These are phyloP conservation scores for Orientallactaga sibirica DNA, from an alignment of 2,797 vertebrate species.

Conservation along the genomic window DNA sequence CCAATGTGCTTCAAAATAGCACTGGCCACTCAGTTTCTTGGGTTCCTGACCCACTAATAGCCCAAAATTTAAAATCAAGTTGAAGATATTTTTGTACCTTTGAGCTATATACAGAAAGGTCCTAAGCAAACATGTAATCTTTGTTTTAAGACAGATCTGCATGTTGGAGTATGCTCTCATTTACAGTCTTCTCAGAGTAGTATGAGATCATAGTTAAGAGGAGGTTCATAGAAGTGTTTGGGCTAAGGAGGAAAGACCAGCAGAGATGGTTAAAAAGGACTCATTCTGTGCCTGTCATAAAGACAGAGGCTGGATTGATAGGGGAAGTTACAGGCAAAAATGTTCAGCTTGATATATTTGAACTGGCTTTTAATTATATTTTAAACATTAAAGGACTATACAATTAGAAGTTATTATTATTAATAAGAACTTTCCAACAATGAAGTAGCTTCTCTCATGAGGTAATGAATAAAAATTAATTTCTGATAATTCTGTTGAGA, in stretches of 20 bases:
- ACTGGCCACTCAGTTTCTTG: neutral
- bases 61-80: neutral
- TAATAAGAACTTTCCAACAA: constrained; percentile 59
- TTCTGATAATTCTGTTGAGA: constrained; percentile 65
- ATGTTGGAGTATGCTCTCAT: neutral
- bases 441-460: constrained; percentile 51
- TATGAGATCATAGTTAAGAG: neutral
- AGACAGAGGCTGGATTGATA: neutral
- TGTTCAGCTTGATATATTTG: constrained; percentile 33
- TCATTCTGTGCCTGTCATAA: neutral
- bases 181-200: neutral
- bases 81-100: neutral
- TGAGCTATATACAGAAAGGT: neutral
- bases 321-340: neutral
- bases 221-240: neutral
- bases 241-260: neutral
- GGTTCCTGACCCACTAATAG: neutral
- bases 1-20: neutral
- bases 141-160: neutral
- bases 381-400: constrained; percentile 53
- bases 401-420: constrained; percentile 50
- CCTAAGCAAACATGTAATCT: neutral
- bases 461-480: constrained; percentile 74
- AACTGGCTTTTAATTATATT: constrained; percentile 66
- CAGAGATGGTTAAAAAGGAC: neutral